Evolutionary conservation across 2,113 vertebrate genomes (phyloP).

Genomic region (Hemiscyllium ocellatum): DNA sequence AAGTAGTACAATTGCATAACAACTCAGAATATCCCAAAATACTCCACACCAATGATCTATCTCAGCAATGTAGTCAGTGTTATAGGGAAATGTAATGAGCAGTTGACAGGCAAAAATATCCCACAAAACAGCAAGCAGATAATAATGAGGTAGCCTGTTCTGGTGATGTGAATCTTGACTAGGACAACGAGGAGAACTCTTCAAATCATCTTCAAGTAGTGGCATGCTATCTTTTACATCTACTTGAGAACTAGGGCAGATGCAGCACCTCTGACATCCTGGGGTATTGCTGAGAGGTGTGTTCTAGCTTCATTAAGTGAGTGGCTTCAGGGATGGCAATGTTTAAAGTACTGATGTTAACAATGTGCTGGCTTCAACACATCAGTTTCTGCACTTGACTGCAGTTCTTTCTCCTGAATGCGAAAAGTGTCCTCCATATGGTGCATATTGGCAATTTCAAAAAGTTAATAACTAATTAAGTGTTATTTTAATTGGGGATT

Average conservation of each 20-base stretch:
- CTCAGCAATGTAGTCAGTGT: neutral
- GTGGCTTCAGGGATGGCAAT: neutral
- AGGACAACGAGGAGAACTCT: neutral
- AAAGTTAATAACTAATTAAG: neutral
- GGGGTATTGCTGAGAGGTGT: neutral
- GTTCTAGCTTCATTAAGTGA: neutral
- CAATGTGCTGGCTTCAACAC: neutral
- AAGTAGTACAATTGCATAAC: neutral
- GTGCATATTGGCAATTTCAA: neutral
- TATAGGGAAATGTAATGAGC: neutral
- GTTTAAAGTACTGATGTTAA: too few relatives aligned
- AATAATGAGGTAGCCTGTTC: neutral
- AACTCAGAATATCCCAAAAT: neutral
- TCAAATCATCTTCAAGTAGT: neutral
- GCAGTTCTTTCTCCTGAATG: neutral
- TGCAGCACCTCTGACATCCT: neutral
- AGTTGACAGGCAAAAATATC: neutral
- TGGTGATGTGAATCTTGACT: neutral
- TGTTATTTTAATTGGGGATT: neutral
- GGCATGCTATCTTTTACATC: neutral
- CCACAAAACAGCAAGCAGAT: neutral
- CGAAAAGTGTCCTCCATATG: neutral
- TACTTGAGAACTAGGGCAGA: neutral
- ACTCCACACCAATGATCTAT: neutral
- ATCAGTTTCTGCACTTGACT: neutral